Evolutionary conservation across 35 echinoderm and acorn worm species (phyloP).

Genomic region (Ophiothrix spiculata): DNA sequence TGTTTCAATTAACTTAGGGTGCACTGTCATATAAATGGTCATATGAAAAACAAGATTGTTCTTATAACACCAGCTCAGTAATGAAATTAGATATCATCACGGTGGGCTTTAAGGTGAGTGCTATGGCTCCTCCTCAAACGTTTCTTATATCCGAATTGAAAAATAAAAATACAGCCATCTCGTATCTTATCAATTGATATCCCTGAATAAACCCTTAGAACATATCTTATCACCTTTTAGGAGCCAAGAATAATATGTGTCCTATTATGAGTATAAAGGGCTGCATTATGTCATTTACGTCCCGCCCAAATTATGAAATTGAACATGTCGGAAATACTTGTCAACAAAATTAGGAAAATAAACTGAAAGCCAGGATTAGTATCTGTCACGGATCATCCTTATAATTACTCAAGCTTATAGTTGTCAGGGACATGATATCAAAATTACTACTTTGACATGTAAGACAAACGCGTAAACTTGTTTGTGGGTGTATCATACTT

Average conservation of each 20-base stretch:
- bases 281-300: background rate
- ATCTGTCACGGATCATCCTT: background rate
- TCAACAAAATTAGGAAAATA: background rate
- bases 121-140: background rate
- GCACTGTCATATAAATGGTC: too few species aligned
- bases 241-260: too few species aligned
- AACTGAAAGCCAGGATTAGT: background rate
- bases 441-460: background rate
- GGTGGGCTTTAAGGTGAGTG: too few species aligned
- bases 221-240: background rate
- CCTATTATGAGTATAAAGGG: background rate
- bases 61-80: too few species aligned
- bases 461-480: too few species aligned
- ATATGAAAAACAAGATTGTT: too few species aligned
- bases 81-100: background rate
- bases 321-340: background rate
- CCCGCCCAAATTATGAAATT: conserved; percentile 5
- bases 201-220: background rate
- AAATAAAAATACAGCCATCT: background rate
- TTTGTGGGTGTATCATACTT: background rate
- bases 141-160: background rate
- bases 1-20: too few species aligned
- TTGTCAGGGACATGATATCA: background rate
- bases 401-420: background rate
- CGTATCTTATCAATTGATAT: background rate